Conservation (phyloP, 1,140 invertebrate genomes). For the Euborellia annulipes region DNA sequence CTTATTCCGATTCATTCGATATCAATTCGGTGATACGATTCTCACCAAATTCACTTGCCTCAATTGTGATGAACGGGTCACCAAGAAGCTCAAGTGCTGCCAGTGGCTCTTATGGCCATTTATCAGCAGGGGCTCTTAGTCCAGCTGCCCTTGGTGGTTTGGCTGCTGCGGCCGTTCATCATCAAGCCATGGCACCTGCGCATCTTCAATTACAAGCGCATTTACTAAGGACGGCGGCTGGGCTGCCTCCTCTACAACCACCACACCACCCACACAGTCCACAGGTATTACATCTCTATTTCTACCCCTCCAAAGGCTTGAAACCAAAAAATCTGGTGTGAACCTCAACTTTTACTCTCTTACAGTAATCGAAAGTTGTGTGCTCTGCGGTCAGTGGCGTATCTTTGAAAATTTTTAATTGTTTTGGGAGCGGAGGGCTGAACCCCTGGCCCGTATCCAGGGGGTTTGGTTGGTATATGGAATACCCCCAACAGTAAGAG, state of each 20-base stretch:
- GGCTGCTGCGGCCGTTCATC: slow-evolving; percentile 25
- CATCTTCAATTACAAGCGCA: slow-evolving; percentile 62
- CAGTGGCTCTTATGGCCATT: slow-evolving; percentile 84
- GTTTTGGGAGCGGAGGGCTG: too few relatives aligned
- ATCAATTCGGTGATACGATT: slow-evolving; percentile 89
- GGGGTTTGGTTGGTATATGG: too few relatives aligned
- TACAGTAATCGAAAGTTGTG: too few relatives aligned
- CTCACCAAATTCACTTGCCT: slow-evolving; percentile 82
- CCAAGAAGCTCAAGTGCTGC: slow-evolving; percentile 52
- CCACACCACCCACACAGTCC: slow-evolving; percentile 29
- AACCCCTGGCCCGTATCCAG: too few relatives aligned
- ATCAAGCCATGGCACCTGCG: slow-evolving; percentile 45
- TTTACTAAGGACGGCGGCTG: slow-evolving; percentile 41
- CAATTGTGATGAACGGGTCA: slow-evolving; percentile 70
- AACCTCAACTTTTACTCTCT: too few relatives aligned
- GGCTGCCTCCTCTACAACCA: slow-evolving; percentile 38
- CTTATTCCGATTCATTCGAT: slow-evolving; percentile 86
- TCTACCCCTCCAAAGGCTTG: too few relatives aligned
- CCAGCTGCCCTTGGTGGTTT: slow-evolving; percentile 41
- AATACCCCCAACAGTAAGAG: too few relatives aligned
- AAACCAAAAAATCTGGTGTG: too few relatives aligned
- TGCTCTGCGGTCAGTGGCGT: too few relatives aligned
- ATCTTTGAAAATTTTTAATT: too few relatives aligned
- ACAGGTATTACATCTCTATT: too few relatives aligned
- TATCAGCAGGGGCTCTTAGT: slow-evolving; percentile 58